These are phyloP conservation scores for Gymnothorax reevesii DNA, from an alignment of 2,797 vertebrate genomes.

Conservation along the genomic window DNA sequence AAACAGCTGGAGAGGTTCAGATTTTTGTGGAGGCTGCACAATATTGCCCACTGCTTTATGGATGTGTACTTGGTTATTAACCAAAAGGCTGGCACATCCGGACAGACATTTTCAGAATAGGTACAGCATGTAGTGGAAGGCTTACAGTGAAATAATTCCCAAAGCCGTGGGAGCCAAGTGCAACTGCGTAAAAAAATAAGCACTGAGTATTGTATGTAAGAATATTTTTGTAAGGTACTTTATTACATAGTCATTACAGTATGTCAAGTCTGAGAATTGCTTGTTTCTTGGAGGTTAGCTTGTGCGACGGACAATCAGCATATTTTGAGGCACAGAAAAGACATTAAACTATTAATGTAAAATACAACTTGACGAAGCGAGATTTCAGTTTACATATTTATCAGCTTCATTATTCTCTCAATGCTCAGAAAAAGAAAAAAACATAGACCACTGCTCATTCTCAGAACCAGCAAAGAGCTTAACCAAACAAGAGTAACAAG, in stretches of 20 bases:
- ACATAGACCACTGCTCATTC: slow-evolving; percentile 65
- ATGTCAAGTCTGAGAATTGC: neutral
- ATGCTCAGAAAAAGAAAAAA: slow-evolving; percentile 70
- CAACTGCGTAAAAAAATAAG: neutral
- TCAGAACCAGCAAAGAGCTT: slow-evolving; percentile 49
- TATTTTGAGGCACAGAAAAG: slow-evolving; percentile 55
- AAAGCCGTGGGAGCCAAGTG: neutral
- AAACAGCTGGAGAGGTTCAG: slow-evolving; percentile 3
- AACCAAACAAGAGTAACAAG: slow-evolving; percentile 68
- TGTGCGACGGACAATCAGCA: slow-evolving; percentile 60
- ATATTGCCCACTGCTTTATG: neutral
- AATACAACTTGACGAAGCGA: slow-evolving; percentile 58
- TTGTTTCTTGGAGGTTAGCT: slow-evolving; percentile 43
- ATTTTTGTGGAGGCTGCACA: neutral
- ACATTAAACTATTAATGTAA: slow-evolving; percentile 62
- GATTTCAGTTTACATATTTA: slow-evolving; percentile 65
- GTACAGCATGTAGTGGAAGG: neutral
- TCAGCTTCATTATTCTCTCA: slow-evolving; percentile 69
- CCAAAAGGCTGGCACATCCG: neutral
- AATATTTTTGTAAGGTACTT: neutral
- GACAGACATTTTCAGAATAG: too few species aligned
- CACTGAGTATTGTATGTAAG: neutral
- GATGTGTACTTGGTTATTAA: neutral
- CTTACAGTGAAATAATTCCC: too few species aligned
- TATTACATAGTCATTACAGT: neutral